These are phyloP conservation scores for Toxotes jaculatrix DNA, from an alignment of 2,113 vertebrate species.

Conservation along the genomic window DNA sequence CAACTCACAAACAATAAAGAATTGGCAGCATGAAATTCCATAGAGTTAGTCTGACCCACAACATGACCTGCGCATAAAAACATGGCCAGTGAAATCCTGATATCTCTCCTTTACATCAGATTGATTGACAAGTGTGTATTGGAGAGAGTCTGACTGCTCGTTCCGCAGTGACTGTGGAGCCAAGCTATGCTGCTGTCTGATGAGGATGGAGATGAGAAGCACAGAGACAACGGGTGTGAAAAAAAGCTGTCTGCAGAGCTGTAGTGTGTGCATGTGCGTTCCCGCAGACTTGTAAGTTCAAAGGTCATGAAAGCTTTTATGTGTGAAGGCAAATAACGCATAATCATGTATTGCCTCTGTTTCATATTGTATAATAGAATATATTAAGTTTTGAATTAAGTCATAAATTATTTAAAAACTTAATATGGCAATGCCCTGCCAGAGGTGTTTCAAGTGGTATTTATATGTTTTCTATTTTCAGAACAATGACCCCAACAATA, in stretches of 20 bases:
- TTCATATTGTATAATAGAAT: constrained; percentile 3
- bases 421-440: neutral
- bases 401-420: constrained; percentile 8
- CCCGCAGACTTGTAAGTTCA: constrained; percentile 58
- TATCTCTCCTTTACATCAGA: constrained; percentile 38
- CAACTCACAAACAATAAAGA: neutral
- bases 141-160: constrained; percentile 30
- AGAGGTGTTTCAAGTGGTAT: neutral
- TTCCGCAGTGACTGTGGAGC: constrained; percentile 14
- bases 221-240: constrained; percentile 34
- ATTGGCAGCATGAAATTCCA: constrained; percentile 4
- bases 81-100: constrained; percentile 11
- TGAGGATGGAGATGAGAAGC: constrained; percentile 38
- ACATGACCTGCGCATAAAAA: constrained; percentile 14
- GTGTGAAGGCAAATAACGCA: constrained; percentile 1
- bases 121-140: constrained; percentile 43
- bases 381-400: neutral
- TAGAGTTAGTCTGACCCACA: constrained; percentile 24
- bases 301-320: constrained; percentile 8
- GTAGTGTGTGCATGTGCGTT: constrained; percentile 31
- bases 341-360: neutral
- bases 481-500: constrained; percentile 35
- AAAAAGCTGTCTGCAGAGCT: constrained; percentile 38
- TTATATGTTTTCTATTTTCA: constrained; percentile 36
- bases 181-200: constrained; percentile 32